Evolutionary conservation across 2,888 invertebrate species (phyloP).

Genomic region (Cataglyphis altisquamis): DNA sequence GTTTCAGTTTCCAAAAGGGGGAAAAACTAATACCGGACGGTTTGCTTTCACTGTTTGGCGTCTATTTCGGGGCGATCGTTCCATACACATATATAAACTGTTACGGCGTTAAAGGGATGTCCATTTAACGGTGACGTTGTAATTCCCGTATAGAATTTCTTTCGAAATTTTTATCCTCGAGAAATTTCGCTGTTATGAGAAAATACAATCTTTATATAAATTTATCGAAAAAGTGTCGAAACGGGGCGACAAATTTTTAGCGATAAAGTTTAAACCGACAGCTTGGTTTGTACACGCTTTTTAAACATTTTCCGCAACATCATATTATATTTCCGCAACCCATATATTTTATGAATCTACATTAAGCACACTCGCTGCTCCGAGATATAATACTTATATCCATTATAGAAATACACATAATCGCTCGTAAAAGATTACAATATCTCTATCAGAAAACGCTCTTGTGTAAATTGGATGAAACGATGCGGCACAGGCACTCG

Average conservation of each 20-base stretch:
- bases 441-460: neutral
- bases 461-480: neutral
- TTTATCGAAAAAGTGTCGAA: conserved; percentile 20
- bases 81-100: neutral
- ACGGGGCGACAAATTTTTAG: neutral
- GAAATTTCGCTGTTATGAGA: conserved; percentile 13
- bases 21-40: conserved; percentile 47
- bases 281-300: neutral
- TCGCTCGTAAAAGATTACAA: conserved; percentile 5
- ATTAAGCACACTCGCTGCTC: neutral
- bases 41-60: conserved; percentile 42
- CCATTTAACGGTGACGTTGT: conserved; percentile 25
- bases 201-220: conserved; percentile 38
- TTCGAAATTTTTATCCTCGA: neutral
- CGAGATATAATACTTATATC: neutral
- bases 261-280: conserved; percentile 14
- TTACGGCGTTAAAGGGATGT: conserved; percentile 28
- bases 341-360: conserved; percentile 17
- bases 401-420: neutral
- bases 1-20: conserved; percentile 53
- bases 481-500: conserved; percentile 56
- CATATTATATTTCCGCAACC: neutral
- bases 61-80: conserved; percentile 39
- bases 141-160: conserved; percentile 11
- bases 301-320: conserved; percentile 19